Percentiles rank a stretch among this genome's conserved stretches.
Conservation (phyloP, 2,888 invertebrate species). For the Lasioglossum leucozonium region DNA sequence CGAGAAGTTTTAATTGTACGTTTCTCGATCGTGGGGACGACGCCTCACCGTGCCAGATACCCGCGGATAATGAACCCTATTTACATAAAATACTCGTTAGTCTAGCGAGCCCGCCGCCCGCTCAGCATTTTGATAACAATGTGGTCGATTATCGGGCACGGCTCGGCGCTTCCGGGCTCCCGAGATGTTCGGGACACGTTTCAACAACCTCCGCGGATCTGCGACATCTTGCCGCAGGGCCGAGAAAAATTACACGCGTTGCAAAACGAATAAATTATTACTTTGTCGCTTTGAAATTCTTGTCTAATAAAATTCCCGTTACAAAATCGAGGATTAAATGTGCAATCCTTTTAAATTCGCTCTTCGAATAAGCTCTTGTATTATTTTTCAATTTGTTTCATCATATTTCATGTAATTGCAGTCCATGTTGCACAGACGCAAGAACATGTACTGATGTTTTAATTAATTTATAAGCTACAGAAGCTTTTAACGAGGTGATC, state of each 20-base stretch:
- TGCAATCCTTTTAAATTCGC: not conserved
- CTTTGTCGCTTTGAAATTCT: too few relatives aligned
- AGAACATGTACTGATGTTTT: too few relatives aligned
- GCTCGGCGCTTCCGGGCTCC: constrained; percentile 25
- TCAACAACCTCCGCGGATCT: constrained; percentile 21
- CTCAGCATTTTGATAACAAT: constrained; percentile 51
- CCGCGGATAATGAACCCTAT: constrained; percentile 39
- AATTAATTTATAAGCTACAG: too few relatives aligned
- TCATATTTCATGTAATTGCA: not conserved
- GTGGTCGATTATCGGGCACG: constrained; percentile 44
- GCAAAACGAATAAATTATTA: too few relatives aligned
- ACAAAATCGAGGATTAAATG: too few relatives aligned
- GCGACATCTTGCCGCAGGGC: not conserved
- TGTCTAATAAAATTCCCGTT: too few relatives aligned
- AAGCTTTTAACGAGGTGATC: too few relatives aligned
- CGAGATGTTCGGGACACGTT: constrained; percentile 9
- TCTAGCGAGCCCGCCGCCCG: constrained; percentile 24
- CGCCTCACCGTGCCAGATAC: not conserved
- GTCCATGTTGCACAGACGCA: too few relatives aligned
- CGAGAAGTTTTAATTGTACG: constrained; percentile 34
- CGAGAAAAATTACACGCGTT: not conserved
- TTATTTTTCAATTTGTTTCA: not conserved
- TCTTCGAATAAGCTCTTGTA: not conserved
- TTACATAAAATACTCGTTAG: constrained; percentile 67
- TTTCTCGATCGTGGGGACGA: not conserved